Conservation (phyloP, 1,140 invertebrate species). For the Drosophila equinoxialis region DNA sequence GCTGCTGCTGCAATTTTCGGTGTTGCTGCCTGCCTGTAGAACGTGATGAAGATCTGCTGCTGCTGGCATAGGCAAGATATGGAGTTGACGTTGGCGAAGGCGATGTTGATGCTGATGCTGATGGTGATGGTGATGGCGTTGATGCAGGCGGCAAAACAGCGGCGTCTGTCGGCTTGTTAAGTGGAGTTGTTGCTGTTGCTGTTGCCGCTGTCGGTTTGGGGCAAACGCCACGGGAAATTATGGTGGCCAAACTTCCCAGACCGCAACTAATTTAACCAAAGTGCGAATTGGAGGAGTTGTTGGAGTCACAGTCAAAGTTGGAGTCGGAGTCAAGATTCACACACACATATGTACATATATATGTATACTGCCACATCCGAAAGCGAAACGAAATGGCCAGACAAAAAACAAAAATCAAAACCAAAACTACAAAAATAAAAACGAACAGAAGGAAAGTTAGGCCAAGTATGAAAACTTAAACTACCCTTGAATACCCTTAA, state of each 20-base stretch:
- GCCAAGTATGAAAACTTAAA: too few relatives aligned
- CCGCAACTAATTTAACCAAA: conserved; percentile 82
- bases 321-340: conserved; percentile 24
- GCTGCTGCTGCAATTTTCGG: conserved; percentile 73
- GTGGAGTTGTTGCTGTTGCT: conserved; percentile 41
- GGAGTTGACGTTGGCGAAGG: conserved; percentile 63
- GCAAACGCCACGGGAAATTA: conserved; percentile 81
- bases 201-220: conserved; percentile 54
- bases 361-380: conserved; percentile 32
- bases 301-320: conserved; percentile 55
- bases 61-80: conserved; percentile 34
- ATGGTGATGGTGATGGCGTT: conserved; percentile 70
- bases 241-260: conserved; percentile 81
- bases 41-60: conserved; percentile 54
- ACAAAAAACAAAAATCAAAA: conserved; percentile 28
- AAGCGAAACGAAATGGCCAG: conserved; percentile 75
- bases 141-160: conserved; percentile 69
- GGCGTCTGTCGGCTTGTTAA: conserved; percentile 62
- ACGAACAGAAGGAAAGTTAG: too few relatives aligned
- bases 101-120: conserved; percentile 8
- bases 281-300: conserved; percentile 80
- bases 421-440: conserved; percentile 11
- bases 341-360: conserved; percentile 18
- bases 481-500: too few relatives aligned
- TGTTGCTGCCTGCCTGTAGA: conserved; percentile 41